Base-by-base conservation (phyloP, 2,113 vertebrate genomes). In the Syngnathoides biaculeatus region DNA sequence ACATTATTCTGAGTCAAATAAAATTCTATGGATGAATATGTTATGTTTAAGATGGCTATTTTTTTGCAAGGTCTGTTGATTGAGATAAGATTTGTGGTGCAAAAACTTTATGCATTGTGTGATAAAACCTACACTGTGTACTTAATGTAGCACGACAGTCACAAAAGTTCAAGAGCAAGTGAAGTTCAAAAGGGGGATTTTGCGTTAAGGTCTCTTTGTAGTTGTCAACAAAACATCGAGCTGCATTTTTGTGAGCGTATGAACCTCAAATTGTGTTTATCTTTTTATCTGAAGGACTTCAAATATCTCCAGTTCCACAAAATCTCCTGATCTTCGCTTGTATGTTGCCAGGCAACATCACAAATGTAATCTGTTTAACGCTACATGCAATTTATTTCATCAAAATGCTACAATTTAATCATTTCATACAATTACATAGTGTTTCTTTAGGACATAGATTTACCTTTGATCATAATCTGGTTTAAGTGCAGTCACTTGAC, bases 281-380 rank as follows among this genome's bases (percentile, higher is more conserved):
- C 9, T 17, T 26, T 43, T 26, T 43, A 22, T 64, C 13, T 48
- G 24, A 67, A 38, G 64, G 39, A 22, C 52, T 78, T 50, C 47
- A n/a, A 72, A 38, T 48, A 71, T 74, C 64, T 79, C 68, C 22
- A 42, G 68, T 47, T 39, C 40, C 69, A 58, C 53, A 79, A 77
- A 87, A 88, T 82, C 69, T 80, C 61, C 78, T 85, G 72, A 87
- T 86, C 84, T 82, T 69, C 62, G 48, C 9, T n/a, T n/a, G 26
- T 64, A 71, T 82, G 58, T 58, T 56, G 74, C 69, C 67, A 22
- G 48, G 70, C 60, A 76, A 72, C 59, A 35, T 47, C 50, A 42
- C 35, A 66, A 42, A 50, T 67, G 56, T 77, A 82, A 80, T 84
- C 77, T 77, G 69, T 58, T 73, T 60, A 30, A 63, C 14, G 24